These are phyloP conservation scores for Villa cingulata DNA, from an alignment of 2,888 invertebrate species.

Conservation along the genomic window DNA sequence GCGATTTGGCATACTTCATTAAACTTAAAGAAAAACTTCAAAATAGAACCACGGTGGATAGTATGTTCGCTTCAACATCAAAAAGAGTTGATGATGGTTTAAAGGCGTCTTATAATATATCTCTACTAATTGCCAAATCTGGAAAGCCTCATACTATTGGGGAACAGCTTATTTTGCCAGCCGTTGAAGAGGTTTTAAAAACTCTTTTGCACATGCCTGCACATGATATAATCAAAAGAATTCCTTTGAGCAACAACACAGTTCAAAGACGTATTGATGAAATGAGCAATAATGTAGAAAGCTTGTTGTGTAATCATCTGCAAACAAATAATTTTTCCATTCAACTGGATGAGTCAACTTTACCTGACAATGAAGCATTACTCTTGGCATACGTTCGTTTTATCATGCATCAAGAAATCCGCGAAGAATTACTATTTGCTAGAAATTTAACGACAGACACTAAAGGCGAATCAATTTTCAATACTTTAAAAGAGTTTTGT, in stretches of 20 bases:
- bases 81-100: conserved; percentile 6
- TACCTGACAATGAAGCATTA: conserved; percentile 24
- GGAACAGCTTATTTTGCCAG: conserved; percentile 21
- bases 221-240: conserved; percentile 22
- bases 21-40: conserved; percentile 1
- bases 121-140: conserved; percentile 5
- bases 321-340: conserved; percentile 26
- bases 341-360: conserved; percentile 28
- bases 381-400: conserved; percentile 25
- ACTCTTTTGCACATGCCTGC: conserved; percentile 22
- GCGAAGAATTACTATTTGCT: conserved; percentile 3
- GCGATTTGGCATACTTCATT: conserved; percentile 4
- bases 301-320: conserved; percentile 22
- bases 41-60: background rate
- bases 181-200: conserved; percentile 22
- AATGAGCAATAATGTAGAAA: conserved; percentile 24
- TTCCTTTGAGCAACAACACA: conserved; percentile 24
- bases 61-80: conserved; percentile 2
- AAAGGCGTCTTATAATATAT: conserved; percentile 5
- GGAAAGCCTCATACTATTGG: conserved; percentile 7
- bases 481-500: conserved; percentile 1
- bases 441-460: conserved; percentile 4
- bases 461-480: conserved; percentile 8
- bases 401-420: conserved; percentile 8
- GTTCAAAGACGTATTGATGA: conserved; percentile 25